Percentiles rank a stretch among this genome's conserved stretches.
These are phyloP conservation scores for Notothenia rossii DNA, from an alignment of 2,113 vertebrate genomes.

Conservation along the genomic window DNA sequence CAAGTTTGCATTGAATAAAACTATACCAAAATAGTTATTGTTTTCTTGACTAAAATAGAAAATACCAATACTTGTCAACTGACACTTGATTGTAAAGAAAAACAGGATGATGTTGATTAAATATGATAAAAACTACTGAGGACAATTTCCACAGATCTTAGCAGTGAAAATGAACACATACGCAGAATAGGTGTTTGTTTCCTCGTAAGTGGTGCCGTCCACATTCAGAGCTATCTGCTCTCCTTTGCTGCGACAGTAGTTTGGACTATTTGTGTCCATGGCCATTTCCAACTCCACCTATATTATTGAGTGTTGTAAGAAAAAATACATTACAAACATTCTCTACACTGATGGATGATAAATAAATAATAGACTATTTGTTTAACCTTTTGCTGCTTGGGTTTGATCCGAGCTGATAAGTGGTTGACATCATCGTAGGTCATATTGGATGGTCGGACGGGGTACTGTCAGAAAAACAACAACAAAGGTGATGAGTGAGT, in stretches of 20 bases:
- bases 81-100: no score
- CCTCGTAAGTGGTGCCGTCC: conserved; percentile 90
- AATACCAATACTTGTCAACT: no score
- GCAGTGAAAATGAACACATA: conserved; percentile 58
- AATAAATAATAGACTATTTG: not conserved
- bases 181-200: conserved; percentile 92
- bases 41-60: no score
- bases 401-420: conserved; percentile 94
- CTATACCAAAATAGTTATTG: no score
- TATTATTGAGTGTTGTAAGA: not conserved
- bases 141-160: no score
- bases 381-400: conserved; percentile 95
- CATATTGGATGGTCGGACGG: conserved; percentile 93
- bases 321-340: not conserved
- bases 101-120: no score
- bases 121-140: no score
- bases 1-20: no score
- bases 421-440: conserved; percentile 92
- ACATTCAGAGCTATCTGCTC: conserved; percentile 98
- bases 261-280: conserved; percentile 93
- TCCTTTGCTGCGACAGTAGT: conserved; percentile 98
- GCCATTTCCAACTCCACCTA: conserved; percentile 94
- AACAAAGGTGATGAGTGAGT: conserved; percentile 1
- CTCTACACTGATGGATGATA: not conserved
- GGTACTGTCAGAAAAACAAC: conserved; percentile 86